These are phyloP conservation scores for Brotula barbata DNA, from an alignment of 2,797 vertebrate species.

Conservation along the genomic window DNA sequence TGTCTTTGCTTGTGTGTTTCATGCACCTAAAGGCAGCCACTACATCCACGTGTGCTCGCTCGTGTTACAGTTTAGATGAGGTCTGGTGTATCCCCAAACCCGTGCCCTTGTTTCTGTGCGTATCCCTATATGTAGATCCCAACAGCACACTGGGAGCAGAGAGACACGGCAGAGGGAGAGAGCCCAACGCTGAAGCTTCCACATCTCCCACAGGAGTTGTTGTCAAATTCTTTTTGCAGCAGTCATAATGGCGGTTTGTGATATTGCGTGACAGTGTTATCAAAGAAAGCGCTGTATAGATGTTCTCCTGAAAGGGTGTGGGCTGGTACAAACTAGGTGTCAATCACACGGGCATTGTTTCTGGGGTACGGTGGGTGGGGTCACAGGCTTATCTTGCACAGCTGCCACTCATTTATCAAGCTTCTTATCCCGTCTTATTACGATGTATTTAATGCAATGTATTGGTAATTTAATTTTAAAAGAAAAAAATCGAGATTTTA, in stretches of 20 bases:
- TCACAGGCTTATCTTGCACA: conserved; percentile 59
- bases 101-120: conserved; percentile 25
- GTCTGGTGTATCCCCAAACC: conserved; percentile 17
- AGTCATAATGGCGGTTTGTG: conserved; percentile 84
- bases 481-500: no score
- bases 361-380: conserved; percentile 19
- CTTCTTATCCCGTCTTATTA: background rate
- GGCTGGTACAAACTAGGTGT: conserved; percentile 69
- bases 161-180: conserved; percentile 54
- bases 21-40: conserved; percentile 4
- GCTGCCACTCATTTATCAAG: conserved; percentile 48
- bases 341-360: conserved; percentile 71
- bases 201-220: conserved; percentile 63
- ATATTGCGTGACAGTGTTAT: conserved; percentile 83
- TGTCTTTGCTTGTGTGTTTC: conserved; percentile 26
- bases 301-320: conserved; percentile 35
- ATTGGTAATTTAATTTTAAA: conserved; percentile 3
- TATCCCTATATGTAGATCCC: conserved; percentile 28
- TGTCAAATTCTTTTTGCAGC: conserved; percentile 39
- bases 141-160: conserved; percentile 8
- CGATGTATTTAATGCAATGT: conserved; percentile 10
- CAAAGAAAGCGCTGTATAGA: conserved; percentile 80
- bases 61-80: conserved; percentile 45
- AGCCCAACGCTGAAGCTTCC: conserved; percentile 70
- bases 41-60: conserved; percentile 26